Evolutionary conservation across 2,888 invertebrate genomes (phyloP).

Genomic region (Heliothis peltigera): DNA sequence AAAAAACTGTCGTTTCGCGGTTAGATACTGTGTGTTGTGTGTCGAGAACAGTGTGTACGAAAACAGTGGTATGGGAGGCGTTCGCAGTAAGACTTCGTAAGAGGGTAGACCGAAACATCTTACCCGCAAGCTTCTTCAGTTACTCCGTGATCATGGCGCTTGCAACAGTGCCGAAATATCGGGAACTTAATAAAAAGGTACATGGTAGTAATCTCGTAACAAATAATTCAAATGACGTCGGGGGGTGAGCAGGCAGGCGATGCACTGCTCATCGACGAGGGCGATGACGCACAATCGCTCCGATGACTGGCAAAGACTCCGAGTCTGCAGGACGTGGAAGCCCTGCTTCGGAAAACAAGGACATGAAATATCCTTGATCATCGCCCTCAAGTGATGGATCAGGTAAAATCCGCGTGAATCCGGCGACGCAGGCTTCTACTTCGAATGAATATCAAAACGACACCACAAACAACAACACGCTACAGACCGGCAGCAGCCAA

Average conservation of each 20-base stretch:
- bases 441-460: conserved; percentile 88
- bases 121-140: too few relatives aligned
- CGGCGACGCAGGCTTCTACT: conserved; percentile 86
- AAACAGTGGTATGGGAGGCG: too few relatives aligned
- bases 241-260: conserved; percentile 92
- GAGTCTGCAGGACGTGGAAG: conserved; percentile 88
- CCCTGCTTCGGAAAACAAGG: conserved; percentile 85
- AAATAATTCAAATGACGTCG: too few relatives aligned
- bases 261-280: conserved; percentile 88
- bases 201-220: too few relatives aligned
- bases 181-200: too few relatives aligned
- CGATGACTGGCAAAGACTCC: conserved; percentile 85
- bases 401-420: conserved; percentile 85
- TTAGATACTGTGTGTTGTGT: too few relatives aligned
- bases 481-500: conserved; percentile 76
- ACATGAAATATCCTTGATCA: conserved; percentile 76
- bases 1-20: too few relatives aligned
- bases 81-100: too few relatives aligned
- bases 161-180: too few relatives aligned
- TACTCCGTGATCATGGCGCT: too few relatives aligned
- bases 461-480: conserved; percentile 87
- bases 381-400: conserved; percentile 77
- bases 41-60: too few relatives aligned
- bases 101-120: too few relatives aligned
- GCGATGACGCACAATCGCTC: conserved; percentile 87